Evolutionary conservation across 2,888 invertebrate species (phyloP).

Genomic region (Caenorhabditis sinica): DNA sequence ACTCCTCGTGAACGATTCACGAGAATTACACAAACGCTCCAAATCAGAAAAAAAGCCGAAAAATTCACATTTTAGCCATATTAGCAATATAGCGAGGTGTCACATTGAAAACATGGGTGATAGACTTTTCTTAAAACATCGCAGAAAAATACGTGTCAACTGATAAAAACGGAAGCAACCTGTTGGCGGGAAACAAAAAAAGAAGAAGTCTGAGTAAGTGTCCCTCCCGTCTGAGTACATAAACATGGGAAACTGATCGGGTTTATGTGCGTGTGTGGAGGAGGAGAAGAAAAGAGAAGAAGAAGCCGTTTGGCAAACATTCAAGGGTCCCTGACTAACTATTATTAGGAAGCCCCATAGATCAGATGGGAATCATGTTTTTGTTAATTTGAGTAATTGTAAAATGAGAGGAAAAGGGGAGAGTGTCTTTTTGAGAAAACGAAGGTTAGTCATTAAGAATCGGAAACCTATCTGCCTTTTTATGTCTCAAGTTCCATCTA

Average conservation of each 20-base stretch:
- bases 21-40: too few species aligned
- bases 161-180: background rate
- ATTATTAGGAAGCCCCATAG: slow-evolving; percentile 28
- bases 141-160: background rate
- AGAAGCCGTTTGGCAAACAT: slow-evolving; percentile 53
- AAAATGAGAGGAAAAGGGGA: background rate
- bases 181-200: background rate
- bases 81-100: too few species aligned
- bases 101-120: too few species aligned
- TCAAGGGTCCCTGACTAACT: slow-evolving; percentile 13
- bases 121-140: background rate
- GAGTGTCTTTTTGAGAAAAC: too few species aligned
- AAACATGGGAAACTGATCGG: slow-evolving; percentile 62
- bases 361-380: slow-evolving; percentile 22
- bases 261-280: background rate
- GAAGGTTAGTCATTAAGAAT: too few species aligned
- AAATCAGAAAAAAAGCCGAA: too few species aligned
- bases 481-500: too few species aligned
- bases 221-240: slow-evolving; percentile 34
- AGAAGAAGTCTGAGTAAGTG: slow-evolving; percentile 19
- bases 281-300: background rate
- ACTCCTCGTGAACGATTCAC: too few species aligned
- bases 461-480: too few species aligned
- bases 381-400: slow-evolving; percentile 7
- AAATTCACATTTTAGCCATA: too few species aligned